Percentiles rank a stretch among this genome's conserved stretches.
Conservation (phyloP, 2,888 invertebrate species). For the Apodemia zela region DNA sequence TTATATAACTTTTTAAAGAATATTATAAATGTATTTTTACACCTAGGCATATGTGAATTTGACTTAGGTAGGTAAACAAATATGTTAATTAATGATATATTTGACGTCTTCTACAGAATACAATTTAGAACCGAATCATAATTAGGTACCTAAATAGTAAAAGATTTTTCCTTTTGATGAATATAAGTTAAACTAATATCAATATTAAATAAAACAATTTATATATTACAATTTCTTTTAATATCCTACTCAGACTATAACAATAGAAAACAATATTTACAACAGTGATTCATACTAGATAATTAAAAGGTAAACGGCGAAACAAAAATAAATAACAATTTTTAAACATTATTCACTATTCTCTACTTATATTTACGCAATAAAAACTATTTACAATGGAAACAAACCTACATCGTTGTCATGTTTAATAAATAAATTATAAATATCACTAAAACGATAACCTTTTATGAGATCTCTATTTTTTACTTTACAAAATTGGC, state of each 20-base stretch:
- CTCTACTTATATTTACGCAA: constrained; percentile 14
- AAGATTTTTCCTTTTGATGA: no score
- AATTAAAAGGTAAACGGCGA: constrained; percentile 51
- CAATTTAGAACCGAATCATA: no score
- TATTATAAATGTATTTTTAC: no score
- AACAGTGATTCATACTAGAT: constrained; percentile 45
- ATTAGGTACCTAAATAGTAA: no score
- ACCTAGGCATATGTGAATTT: no score
- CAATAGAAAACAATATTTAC: constrained; percentile 70
- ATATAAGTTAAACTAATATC: no score
- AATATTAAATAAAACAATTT: constrained; percentile 15
- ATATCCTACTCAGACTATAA: constrained; percentile 39
- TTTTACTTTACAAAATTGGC: constrained; percentile 24
- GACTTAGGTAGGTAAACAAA: no score
- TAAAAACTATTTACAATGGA: constrained; percentile 24
- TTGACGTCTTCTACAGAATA: no score
- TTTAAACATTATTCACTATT: constrained; percentile 13
- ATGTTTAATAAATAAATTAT: constrained; percentile 33
- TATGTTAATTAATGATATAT: no score
- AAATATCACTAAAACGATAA: constrained; percentile 31
- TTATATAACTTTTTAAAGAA: no score
- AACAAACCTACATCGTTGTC: background rate
- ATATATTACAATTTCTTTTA: constrained; percentile 20
- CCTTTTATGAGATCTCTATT: constrained; percentile 59
- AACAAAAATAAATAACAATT: constrained; percentile 66